Base-by-base conservation (phyloP, 2,888 invertebrate genomes). In the Drosophila kuntzei region DNA sequence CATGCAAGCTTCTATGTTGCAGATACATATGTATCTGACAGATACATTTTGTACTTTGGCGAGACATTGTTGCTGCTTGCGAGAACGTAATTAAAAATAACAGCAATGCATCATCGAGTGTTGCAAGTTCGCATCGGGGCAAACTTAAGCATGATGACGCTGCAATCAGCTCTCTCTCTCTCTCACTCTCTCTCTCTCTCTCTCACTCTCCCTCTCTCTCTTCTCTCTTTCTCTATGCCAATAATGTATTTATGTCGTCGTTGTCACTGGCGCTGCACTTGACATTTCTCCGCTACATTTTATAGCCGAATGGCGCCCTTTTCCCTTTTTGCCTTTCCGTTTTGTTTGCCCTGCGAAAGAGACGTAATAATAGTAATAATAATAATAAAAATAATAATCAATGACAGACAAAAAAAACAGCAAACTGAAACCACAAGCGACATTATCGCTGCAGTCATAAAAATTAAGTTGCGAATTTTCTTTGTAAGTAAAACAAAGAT, bases 381-480 rank as follows among this genome's bases (percentile, higher is more conserved):
- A 70, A 51, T 58, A 63, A 51, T 46, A 47, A 55, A 20, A 50
- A 37, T 59, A 41, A 54, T 46, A 64, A 58, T 43, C 57, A 37
- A 53, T 43, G 14, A 49, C 54, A 34, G 14, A 14, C 25, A 43
- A 41, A 43, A 39, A 25, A 60, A 46, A 51, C 36, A 34, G 39
- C 44, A 39, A 50, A 70, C 71, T 63, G 54, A 57, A 82, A 71
- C 80, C 87, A 51, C 86, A 79, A 69, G 43, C 72, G 66, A 71
- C 53, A 77, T 66, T 76, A 76, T 80, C 53, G 55, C 60, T 51
- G 37, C 46, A 71, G 80, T 76, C 83, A 70, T 82, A 82, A 76
- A 86, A 88, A 88, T 82, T 69, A 86, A 82, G 83, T 79, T 86
- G 83, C 76, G 87, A 78, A 71, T 79, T 62, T 76, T 59, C 51